Evolutionary conservation across 2,797 vertebrate genomes (phyloP), one percentile per base, ranked within the genome.

Genomic region (Thaleichthys pacificus): DNA sequence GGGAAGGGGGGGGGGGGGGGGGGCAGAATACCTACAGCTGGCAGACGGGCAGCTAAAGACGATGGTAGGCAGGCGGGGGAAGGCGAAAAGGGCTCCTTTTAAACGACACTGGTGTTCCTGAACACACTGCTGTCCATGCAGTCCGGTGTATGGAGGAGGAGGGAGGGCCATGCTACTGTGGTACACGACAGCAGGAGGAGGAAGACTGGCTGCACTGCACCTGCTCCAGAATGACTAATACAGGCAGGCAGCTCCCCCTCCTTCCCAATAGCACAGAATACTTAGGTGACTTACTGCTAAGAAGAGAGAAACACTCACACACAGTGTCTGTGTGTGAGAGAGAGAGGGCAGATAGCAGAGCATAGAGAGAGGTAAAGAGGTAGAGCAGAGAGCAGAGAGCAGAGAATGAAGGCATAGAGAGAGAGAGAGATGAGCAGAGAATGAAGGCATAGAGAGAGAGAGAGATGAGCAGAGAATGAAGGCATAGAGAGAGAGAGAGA

Each of bases 121-220:
- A 35, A 35, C 32, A 35, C 32, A 8, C 32, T 35, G 32, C 32
- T 35, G 32, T 8, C 32, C 32, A 8, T 35, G 32, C 32, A 35
- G 32, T 35, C 8, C 3, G 3, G 38, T 11, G 38, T 11, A 12
- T 3, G 38, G 38, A 12, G 38, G 38, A 11, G 11, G 38, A 42
- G 38, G 38, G 38, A 42, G 0, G 56, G n/a, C 56, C n/a, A 58
- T 5, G 56, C 6, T 66, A 24, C 69, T 21, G 0, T 56, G 80
- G 74, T 78, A 42, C 6, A 80, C 72, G 51, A 67, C 57, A 1
- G n/a, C 42, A 67, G 70, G 80, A 76, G 78, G 28, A 67, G 79
- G 74, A 38, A 69, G 47, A 14, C 57, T 22, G 75, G 24, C 26
- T 74, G 2, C 56, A 8, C 56, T 58, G 15, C 21, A 21, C 19